Conservation (phyloP, 2,797 vertebrate genomes). For the Lateolabrax maculatus region DNA sequence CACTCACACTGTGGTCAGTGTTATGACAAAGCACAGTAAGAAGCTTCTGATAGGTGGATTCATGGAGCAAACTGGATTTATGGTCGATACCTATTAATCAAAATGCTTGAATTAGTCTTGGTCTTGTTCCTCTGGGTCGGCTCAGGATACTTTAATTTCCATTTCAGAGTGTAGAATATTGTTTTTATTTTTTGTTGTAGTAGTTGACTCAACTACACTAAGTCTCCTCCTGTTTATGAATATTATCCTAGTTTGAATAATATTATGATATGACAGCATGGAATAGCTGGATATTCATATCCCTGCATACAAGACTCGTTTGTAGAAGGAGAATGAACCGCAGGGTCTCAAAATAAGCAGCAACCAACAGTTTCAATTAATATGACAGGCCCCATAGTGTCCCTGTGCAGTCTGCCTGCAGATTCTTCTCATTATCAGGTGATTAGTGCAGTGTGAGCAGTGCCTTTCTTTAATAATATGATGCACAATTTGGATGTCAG, state of each 20-base stretch:
- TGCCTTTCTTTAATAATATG: constrained; percentile 4
- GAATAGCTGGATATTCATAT: neutral
- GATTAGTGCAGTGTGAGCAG: neutral
- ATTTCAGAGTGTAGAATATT: neutral
- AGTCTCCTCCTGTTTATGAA: neutral
- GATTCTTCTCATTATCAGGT: neutral
- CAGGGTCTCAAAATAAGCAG: neutral
- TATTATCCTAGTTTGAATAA: neutral
- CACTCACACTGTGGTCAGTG: neutral
- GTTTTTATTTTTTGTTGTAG: neutral
- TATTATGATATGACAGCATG: neutral
- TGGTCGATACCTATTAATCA: neutral
- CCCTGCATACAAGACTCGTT: neutral
- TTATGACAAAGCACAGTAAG: neutral
- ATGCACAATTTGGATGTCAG: neutral
- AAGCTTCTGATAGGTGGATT: neutral
- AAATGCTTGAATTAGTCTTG: neutral
- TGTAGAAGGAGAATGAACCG: neutral
- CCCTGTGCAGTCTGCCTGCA: neutral
- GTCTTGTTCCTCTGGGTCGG: neutral
- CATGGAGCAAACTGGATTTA: neutral
- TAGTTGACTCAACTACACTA: neutral
- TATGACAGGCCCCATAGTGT: neutral
- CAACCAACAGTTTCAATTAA: constrained; percentile 6
- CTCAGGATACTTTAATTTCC: neutral